Evolutionary conservation across 2,888 invertebrate genomes (phyloP).

Genomic region (Lissocephala sabroskyi): DNA sequence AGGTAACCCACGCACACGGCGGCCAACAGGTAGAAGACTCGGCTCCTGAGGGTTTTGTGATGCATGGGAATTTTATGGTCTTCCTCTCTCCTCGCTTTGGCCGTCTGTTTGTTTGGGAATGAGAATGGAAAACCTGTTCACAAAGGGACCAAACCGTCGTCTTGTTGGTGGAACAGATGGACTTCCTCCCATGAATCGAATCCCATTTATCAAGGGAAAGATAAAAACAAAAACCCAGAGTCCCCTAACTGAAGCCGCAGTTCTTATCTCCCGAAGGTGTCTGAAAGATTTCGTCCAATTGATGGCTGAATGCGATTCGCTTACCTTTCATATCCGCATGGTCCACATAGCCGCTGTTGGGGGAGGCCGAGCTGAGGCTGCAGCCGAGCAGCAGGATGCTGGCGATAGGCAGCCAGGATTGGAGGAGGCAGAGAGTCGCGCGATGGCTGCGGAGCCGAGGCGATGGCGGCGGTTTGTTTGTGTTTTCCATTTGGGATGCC

Average conservation of each 20-base stretch:
- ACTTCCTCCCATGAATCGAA: constrained; percentile 47
- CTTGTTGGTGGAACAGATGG: constrained; percentile 44
- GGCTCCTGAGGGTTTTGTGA: constrained; percentile 45
- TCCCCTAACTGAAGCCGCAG: no score
- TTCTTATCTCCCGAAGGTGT: constrained; percentile 3
- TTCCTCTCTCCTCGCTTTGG: no score
- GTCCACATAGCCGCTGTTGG: constrained; percentile 69
- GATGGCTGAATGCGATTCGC: constrained; percentile 30
- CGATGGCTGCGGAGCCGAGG: no score
- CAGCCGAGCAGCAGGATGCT: constrained; percentile 38
- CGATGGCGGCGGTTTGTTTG: constrained; percentile 1
- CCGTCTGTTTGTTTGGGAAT: constrained; percentile 6
- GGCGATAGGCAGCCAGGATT: neutral
- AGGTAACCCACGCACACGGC: constrained; percentile 6
- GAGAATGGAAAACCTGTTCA: constrained; percentile 59
- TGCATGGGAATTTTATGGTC: constrained; percentile 60
- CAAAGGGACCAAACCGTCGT: constrained; percentile 26
- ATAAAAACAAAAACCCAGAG: no score
- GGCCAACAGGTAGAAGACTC: constrained; percentile 27
- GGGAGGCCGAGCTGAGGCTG: constrained; percentile 35
- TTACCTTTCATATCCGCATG: constrained; percentile 72
- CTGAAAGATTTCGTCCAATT: no score
- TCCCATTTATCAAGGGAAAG: constrained; percentile 55
- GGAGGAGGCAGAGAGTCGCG: neutral
- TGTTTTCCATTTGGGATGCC: neutral